Evolutionary conservation across 2,797 vertebrate genomes (phyloP), one percentile per base, ranked within the genome.

Genomic region (Parotocinclus haroldoi): DNA sequence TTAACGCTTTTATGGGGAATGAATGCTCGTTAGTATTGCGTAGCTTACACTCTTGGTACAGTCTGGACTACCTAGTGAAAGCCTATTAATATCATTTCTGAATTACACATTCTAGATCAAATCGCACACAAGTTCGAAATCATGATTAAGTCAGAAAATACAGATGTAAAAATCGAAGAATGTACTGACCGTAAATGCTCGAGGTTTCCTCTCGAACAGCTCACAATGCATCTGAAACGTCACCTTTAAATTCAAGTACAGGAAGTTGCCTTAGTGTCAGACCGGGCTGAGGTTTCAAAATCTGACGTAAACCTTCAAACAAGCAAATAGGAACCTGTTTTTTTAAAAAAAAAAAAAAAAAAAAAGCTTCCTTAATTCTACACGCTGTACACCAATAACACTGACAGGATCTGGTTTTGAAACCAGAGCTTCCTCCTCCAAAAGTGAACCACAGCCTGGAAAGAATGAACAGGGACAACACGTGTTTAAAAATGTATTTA

Each of bases 211-310:
- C n/a, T 48, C 50, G 9, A 37, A n/a, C 38, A 12, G 53, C 39
- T 27, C 36, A 16, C 27, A 59, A 19, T 7, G 38, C 10, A 44
- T 36, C 36, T 17, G 37, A 58, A 46, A 16, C 39, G 16, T 18
- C 57, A 17, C 14, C 0, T 46, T 40, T 63, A 18, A 44, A 60
- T 44, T 62, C 8, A 38, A 65, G 42, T 67, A 54, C 73, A 78
- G 76, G 76, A 78, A 78, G 73, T 78, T 44, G 64, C 50, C 48
- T 76, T 55, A 56, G 55, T 9, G 42, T 73, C 40, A 75, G 38
- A 19, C 54, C 19, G 19, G 51, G 52, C 52, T 2, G 60, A 71
- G 44, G 67, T 65, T 72, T 72, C 55, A 63, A 39, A 56, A 38
- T 62, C 12, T 73, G 73, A 78, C 63, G 76, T 56, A 75, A 78